Percentiles rank a stretch among this genome's conserved stretches.
Conservation (phyloP, 2,888 invertebrate species). For the Trissolcus brochymenae region DNA sequence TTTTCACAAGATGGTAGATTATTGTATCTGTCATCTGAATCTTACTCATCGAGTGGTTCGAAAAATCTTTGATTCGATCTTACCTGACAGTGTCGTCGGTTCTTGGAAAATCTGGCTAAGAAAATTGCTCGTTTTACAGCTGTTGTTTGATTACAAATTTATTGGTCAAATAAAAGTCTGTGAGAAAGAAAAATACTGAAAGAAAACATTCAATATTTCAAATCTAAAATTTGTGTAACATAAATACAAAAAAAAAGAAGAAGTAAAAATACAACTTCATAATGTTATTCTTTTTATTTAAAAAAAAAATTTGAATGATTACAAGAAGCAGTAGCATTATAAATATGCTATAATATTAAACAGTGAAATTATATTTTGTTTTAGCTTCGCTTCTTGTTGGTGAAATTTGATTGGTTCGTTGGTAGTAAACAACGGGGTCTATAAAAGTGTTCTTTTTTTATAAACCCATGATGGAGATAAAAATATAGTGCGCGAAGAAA, state of each 20-base stretch:
- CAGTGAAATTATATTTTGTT: too few species aligned
- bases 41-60: constrained; percentile 42
- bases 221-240: background rate
- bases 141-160: constrained; percentile 3
- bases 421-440: background rate
- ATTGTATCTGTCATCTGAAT: constrained; percentile 62
- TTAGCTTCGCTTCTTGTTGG: too few species aligned
- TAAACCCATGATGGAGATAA: background rate
- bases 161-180: too few species aligned
- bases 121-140: constrained; percentile 26
- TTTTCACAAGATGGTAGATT: constrained; percentile 46
- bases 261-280: too few species aligned
- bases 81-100: constrained; percentile 43
- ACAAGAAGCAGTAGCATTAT: too few species aligned
- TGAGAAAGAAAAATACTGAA: background rate
- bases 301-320: too few species aligned
- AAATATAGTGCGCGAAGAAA: constrained; percentile 3
- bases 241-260: background rate
- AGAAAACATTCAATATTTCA: too few species aligned
- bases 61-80: constrained; percentile 34
- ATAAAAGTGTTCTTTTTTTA: background rate
- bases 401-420: background rate
- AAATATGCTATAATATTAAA: too few species aligned
- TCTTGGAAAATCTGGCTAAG: constrained; percentile 35
- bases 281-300: too few species aligned